Evolutionary conservation across 1,140 invertebrate species (phyloP), one percentile per base, ranked within the genome.

Genomic region (Harpegnathos saltator): DNA sequence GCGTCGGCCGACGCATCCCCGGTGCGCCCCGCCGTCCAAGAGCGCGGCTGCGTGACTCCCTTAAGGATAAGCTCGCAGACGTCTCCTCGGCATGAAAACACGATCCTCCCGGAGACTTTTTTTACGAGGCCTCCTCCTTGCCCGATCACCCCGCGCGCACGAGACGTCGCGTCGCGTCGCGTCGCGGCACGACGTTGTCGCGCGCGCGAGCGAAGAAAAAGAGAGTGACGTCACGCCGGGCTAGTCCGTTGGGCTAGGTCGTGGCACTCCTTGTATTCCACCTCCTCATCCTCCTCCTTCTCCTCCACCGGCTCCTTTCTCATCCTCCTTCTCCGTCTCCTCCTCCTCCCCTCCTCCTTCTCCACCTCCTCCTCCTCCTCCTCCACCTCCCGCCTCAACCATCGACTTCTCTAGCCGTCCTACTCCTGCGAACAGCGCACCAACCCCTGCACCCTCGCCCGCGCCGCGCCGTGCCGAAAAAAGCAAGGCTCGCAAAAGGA

Each of bases 401-500:
- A 56, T 69, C 66, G 52, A 80, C 56, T 59, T 61, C 68, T 75
- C 72, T 71, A 63, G 22, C 73, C 72, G 22, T 83, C 73, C 54
- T 81, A 19, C 72, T 74, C 44, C 44, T 44, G 69, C 74, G 75
- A 85, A 85, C 86, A 85, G 78, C 82, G 78, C 86, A 84, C 86
- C 82, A 84, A 83, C 85, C 87, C 83, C 86, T 77, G 44, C 72
- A 82, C 62, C 69, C 58, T 72, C 82, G 69, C 61, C 72, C 84
- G 54, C 44, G 17, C 48, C 62, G 69, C 61, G 73, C 66, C 84
- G 87, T 91, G 92, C 93, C 92, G 92, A 94, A 94, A 94, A 94
- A 94, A 94, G 93, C 91, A 93, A 94, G 92, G 92, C 93, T 94
- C 93, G 91, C 92, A 92, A 94, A 94, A 94, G 93, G 92, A 94